Evolutionary conservation across 2,113 vertebrate species (phyloP).

Genomic region (Oryzias javanicus): DNA sequence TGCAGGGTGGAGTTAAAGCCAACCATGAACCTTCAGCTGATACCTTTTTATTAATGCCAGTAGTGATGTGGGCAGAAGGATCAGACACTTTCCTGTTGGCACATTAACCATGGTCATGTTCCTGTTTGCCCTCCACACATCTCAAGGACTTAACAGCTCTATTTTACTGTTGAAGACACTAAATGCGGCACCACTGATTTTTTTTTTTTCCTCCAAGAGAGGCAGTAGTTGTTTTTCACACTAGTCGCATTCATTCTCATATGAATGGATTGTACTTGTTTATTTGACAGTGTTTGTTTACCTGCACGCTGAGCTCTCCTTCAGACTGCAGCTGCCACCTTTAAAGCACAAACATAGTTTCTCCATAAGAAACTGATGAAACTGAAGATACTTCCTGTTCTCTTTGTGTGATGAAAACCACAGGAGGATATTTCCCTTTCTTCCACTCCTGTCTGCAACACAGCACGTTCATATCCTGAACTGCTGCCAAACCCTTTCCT

Average conservation of each 20-base stretch:
- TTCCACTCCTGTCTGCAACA: constrained; percentile 32
- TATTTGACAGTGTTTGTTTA: constrained; percentile 23
- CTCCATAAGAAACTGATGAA: constrained; percentile 19
- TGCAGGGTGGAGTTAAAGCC: constrained; percentile 47
- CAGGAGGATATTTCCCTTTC: constrained; percentile 39
- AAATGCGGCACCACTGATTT: constrained; percentile 12
- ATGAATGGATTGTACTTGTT: constrained; percentile 16
- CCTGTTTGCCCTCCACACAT: constrained; percentile 48
- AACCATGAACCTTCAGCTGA: constrained; percentile 28
- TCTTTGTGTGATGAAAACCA: constrained; percentile 45
- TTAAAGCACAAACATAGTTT: neutral
- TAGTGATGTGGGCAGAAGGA: constrained; percentile 53
- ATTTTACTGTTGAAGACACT: constrained; percentile 32
- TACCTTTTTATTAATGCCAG: constrained; percentile 59
- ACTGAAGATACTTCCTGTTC: constrained; percentile 27
- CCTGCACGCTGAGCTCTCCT: constrained; percentile 17
- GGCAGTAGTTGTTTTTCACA: constrained; percentile 19
- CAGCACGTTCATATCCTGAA: constrained; percentile 40
- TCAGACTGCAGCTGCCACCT: neutral
- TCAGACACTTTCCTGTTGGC: constrained; percentile 61
- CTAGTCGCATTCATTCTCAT: neutral
- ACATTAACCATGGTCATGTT: constrained; percentile 54
- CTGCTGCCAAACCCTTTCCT: constrained; percentile 23
- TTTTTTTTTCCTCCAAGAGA: neutral
- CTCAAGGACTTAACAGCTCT: constrained; percentile 53